These are phyloP conservation scores for Argya squamiceps DNA, from an alignment of 2,797 vertebrate species.

Conservation along the genomic window DNA sequence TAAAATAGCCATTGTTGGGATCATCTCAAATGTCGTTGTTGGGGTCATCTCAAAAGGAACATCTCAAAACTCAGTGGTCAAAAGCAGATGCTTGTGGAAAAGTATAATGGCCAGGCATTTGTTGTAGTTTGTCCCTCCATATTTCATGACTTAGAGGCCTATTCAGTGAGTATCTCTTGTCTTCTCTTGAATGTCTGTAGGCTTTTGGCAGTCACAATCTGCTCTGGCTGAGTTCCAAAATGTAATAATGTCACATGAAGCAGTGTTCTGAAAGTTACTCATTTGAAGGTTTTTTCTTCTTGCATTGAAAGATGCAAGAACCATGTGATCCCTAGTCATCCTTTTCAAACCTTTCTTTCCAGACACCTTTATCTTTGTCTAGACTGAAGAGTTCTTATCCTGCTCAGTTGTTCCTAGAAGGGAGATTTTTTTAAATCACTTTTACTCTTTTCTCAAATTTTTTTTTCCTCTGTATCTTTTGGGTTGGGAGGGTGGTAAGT, in stretches of 20 bases:
- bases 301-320: neutral
- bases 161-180: neutral
- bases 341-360: neutral
- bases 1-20: neutral
- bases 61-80: neutral
- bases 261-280: neutral
- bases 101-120: neutral
- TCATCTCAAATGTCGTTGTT: too few species aligned
- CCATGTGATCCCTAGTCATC: neutral
- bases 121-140: neutral
- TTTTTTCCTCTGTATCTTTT: neutral
- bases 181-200: neutral
- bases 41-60: neutral
- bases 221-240: neutral
- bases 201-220: neutral
- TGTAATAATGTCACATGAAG: neutral
- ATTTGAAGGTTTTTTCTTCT: neutral
- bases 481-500: neutral
- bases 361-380: neutral
- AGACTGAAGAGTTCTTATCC: neutral
- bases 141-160: neutral
- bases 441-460: neutral
- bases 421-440: neutral
- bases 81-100: neutral
- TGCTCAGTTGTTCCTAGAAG: neutral